These are phyloP conservation scores for Conus betulinus DNA, from an alignment of 1,140 invertebrate species.

Conservation along the genomic window DNA sequence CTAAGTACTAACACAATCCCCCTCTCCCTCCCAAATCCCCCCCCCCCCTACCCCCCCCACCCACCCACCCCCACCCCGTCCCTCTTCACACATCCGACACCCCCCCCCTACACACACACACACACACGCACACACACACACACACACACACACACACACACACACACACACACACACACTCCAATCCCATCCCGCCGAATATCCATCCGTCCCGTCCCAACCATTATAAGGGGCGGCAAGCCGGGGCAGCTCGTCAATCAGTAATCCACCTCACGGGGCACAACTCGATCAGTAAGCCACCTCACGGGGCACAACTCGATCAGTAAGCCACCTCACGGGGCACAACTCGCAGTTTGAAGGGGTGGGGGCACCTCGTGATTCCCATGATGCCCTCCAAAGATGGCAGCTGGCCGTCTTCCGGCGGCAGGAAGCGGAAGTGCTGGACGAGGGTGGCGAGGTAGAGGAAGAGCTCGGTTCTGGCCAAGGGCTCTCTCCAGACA, in stretches of 20 bases:
- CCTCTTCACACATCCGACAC: too few relatives aligned
- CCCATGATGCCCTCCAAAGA: slow-evolving; percentile 34
- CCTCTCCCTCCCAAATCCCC: too few relatives aligned
- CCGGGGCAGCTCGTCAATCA: neutral
- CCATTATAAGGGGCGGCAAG: too few relatives aligned
- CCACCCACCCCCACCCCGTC: too few relatives aligned
- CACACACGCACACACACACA: too few relatives aligned
- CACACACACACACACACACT: too few relatives aligned
- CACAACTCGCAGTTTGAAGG: slow-evolving; percentile 21
- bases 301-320: neutral
- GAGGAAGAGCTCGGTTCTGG: slow-evolving; percentile 51
- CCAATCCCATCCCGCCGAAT: neutral
- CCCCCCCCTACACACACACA: too few relatives aligned
- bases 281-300: neutral
- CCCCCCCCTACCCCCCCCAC: too few relatives aligned
- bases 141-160: too few relatives aligned
- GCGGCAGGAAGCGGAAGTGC: slow-evolving; percentile 38
- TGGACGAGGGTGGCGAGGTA: slow-evolving; percentile 46
- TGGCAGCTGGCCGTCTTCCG: slow-evolving; percentile 25
- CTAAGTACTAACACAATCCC: too few relatives aligned
- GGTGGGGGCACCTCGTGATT: neutral
- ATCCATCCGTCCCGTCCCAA: neutral
- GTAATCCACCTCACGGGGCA: neutral
- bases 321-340: neutral
- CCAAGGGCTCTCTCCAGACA: slow-evolving; percentile 55